Evolutionary conservation across 2,888 invertebrate species (phyloP), one percentile per base, ranked within the genome.

Genomic region (Erpobdella octoculata): DNA sequence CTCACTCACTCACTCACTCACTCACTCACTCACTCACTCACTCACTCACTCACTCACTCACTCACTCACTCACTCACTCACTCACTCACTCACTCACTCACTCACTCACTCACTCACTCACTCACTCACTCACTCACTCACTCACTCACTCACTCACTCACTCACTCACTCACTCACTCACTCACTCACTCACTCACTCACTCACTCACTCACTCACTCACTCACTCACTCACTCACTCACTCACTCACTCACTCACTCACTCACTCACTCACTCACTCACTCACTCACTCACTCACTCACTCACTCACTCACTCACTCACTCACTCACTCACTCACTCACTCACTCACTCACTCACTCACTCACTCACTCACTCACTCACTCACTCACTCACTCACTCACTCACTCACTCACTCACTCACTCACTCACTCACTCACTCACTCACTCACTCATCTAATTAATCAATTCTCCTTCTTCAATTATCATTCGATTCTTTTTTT

Each of bases 161-260:
- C 68, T 68, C 68, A 68, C 71, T 71, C 71, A 70, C 71, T 71
- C 71, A 70, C 66, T 71, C 71, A 70, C 71, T 70, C 71, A 21
- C 71, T 70, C 71, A 18, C 71, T 3, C 71, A 25, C 71, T 70
- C 71, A 25, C 66, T 2, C 66, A 38, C 71, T 38, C 71, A 38
- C 71, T 38, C 71, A 37, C 71, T 38, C 71, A 41, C 66, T 71
- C 71, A 64, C 66, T 25, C 70, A 41, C 66, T 41, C 67, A 69
- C 48, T 69, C 67, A 46, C 33, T 41, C 25, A 6, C 15, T 3
- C 59, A 59, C 6, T 15, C 35, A 1, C 4, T n/a, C 31, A 62
- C 28, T 31, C 31, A n/a, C 31, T 33, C 6, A 53, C 21, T 9
- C 18, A 28, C 28, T 53, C 53, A 53, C 21, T 9, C 53, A 28